Base-by-base conservation (phyloP, 2,888 invertebrate genomes). In the Nomada flava region DNA sequence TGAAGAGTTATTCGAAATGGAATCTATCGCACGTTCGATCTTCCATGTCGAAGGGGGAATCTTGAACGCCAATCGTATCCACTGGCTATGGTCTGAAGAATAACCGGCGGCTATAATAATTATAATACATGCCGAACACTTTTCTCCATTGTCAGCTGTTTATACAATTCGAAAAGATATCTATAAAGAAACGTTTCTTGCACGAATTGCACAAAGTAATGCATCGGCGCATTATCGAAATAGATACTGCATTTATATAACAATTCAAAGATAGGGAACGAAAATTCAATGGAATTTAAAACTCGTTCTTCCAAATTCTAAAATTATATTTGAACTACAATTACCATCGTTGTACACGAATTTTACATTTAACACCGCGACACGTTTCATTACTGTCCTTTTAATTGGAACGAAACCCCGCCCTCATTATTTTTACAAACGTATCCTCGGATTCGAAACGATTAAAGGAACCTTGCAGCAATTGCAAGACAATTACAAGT, bases 11-110 rank as follows among this genome's bases (percentile, higher is more conserved):
- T 9, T 13, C 3, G 15, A 53, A 13, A 20, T 15, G 36, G 15
- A 10, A 65, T 50, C 50, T 52, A 50, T 65, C 65, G n/a, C 29
- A 3, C 7, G 65, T 65, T 52, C 52, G 36, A 67, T 67, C 15
- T 67, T 36, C 18, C 1, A 50, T 10, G 64, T 26, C 23, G 64
- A 15, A 26, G 3, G 4, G 26, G 47, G 29, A 50, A 64, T 50
- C 64, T 0, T 47, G 64, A 47, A 15, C 15, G 47, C 11, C 64
- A 47, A 20, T 62, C 62, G 11, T 64, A 11, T 26, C 64, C 36
- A 15, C 2, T 15, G 26, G 29, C 29, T 11, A 55, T 10, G n/a
- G 65, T n/a, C n/a, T 10, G 23, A 23, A 11, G 0, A 47, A 64
- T 10, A n/a, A 36, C n/a, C 9, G 42, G 15, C 2, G 7, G 2